These are phyloP conservation scores for Pseudolycoriella hygida DNA, from an alignment of 2,888 invertebrate genomes.

Conservation along the genomic window DNA sequence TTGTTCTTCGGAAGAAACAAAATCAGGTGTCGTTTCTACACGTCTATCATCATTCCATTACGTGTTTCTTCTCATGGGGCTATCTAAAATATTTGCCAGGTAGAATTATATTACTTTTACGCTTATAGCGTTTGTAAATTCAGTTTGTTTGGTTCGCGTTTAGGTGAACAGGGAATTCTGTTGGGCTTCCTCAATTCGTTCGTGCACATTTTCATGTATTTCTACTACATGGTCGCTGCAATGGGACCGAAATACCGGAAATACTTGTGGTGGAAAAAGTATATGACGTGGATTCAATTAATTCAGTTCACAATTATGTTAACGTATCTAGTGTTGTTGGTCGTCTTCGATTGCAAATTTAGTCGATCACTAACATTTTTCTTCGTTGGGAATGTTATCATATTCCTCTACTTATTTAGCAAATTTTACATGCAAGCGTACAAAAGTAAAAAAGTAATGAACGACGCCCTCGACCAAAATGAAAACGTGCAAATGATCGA, in stretches of 20 bases:
- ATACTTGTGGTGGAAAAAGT: slow-evolving; percentile 60
- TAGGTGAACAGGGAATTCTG: slow-evolving; percentile 30
- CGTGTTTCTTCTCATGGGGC: slow-evolving; percentile 49
- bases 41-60: slow-evolving; percentile 70
- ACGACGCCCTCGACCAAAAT: not conserved
- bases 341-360: slow-evolving; percentile 36
- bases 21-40: slow-evolving; percentile 69
- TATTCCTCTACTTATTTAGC: slow-evolving; percentile 39
- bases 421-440: slow-evolving; percentile 41
- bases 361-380: slow-evolving; percentile 37
- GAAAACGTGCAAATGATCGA: too few relatives aligned
- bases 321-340: slow-evolving; percentile 34
- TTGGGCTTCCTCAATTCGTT: slow-evolving; percentile 48
- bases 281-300: slow-evolving; percentile 56
- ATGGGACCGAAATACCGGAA: slow-evolving; percentile 47
- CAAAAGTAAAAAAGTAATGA: slow-evolving; percentile 17
- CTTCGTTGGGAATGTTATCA: slow-evolving; percentile 34
- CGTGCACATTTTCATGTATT: slow-evolving; percentile 63
- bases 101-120: slow-evolving; percentile 16
- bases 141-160: too few relatives aligned
- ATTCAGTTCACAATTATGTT: slow-evolving; percentile 50
- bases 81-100: slow-evolving; percentile 63
- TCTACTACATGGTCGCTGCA: slow-evolving; percentile 54
- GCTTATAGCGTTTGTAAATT: not conserved
- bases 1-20: slow-evolving; percentile 63